A percentile compares a stretch with the other conserved stretches of the same genome.
phyloP scores from a whole-genome alignment of 2,797 vertebrate species.

The Falco berigora region DNA sequence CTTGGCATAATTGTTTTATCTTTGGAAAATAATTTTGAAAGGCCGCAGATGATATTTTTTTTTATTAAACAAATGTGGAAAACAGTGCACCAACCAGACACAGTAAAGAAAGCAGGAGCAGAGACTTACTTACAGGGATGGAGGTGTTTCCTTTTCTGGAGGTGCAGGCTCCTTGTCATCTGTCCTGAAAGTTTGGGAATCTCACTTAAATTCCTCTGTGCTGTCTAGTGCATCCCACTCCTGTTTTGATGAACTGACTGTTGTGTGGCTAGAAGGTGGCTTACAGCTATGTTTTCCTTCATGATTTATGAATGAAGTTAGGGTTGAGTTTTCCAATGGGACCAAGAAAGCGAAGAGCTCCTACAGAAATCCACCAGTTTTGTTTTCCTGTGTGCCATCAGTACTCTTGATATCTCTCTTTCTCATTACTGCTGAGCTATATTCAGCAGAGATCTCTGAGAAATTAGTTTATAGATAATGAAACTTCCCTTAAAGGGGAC shows the following conservation, averaged over 20 bases:
- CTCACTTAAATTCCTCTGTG: background rate
- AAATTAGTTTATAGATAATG: background rate
- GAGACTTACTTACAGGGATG: background rate
- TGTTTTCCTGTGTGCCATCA: background rate
- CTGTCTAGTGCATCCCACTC: background rate
- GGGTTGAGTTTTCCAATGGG: background rate
- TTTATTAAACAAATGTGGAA: constrained; percentile 53
- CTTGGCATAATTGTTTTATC: constrained; percentile 64
- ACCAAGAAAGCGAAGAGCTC: background rate
- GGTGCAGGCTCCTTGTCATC: background rate
- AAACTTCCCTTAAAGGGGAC: background rate
- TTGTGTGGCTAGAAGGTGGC: background rate
- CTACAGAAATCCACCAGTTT: background rate
- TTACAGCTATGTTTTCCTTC: constrained; percentile 20
- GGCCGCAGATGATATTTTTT: constrained; percentile 64
- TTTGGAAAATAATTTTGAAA: constrained; percentile 66
- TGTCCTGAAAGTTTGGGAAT: background rate
- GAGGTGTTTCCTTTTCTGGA: background rate
- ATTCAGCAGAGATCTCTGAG: background rate
- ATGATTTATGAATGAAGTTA: constrained; percentile 8
- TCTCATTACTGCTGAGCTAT: background rate
- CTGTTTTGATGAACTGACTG: background rate
- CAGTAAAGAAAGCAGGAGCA: background rate
- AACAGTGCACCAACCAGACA: background rate
- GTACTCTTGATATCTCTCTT: background rate